Base-by-base conservation (phyloP, 2,797 vertebrate species). In the Kryptopterus vitreolus region DNA sequence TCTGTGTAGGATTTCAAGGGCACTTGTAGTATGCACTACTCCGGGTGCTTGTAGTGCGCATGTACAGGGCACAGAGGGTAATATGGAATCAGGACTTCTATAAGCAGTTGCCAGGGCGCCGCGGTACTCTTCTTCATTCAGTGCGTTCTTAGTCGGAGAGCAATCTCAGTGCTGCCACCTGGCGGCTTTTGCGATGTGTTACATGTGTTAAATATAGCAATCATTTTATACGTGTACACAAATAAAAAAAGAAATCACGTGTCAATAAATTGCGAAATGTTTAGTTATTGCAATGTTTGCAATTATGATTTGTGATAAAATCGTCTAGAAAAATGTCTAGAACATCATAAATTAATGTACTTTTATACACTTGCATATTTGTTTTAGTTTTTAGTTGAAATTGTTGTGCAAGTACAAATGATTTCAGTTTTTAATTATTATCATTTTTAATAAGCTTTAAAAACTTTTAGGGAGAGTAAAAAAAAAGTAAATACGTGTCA, bases 111-210 rank as follows among this genome's bases (percentile, higher is more conserved):
- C 33, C 24, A 74, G 3, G 53, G 52, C 53, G 50, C 31, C 0
- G 43, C 18, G 59, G 4, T 6, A 8, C 2, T 16, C 58, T 26
- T 31, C 62, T 77, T 24, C 76, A 55, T 13, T 22, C 69, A 26
- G 16, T n/a, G 16, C 18, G 10, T 22, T 53, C 16, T 5, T 57
- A 22, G 38, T 3, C 16, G 3, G 46, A 4, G 15, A 13, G 24
- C n/a, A n/a, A n/a, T n/a, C n/a, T 29, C 48, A 76, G 69, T 83
- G 79, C 81, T 84, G 88, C 68, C 78, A 58, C 55, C 73, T 70
- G 35, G 52, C 46, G 82, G 74, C 2, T n/a, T 50, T 7, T 1
- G 2, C 18, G 4, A 15, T 50, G 4, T 29, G 26, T 46, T 77
- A 31, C 63, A 77, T 1, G 15, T 10, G 24, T 70, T 10, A 26